These are phyloP conservation scores for Zaprionus davidi DNA, from an alignment of 1,140 invertebrate genomes.

Conservation along the genomic window DNA sequence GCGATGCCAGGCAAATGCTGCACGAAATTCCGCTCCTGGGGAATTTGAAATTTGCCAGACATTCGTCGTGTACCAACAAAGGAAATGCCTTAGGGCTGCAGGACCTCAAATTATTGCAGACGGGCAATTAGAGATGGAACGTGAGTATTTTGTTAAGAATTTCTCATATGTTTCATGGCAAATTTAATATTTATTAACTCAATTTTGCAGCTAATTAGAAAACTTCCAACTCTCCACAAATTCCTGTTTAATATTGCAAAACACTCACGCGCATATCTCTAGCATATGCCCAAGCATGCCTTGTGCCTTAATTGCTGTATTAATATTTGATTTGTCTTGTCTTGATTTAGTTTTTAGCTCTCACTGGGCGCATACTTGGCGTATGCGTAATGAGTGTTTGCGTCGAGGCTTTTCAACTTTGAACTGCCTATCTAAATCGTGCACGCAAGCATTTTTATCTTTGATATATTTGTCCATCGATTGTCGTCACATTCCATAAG, in stretches of 20 bases:
- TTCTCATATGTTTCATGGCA: background rate
- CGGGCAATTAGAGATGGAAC: conserved; percentile 9
- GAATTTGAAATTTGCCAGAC: conserved; percentile 42
- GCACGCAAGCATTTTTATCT: conserved; percentile 25
- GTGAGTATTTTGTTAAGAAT: background rate
- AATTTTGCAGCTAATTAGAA: conserved; percentile 6
- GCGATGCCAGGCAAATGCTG: conserved; percentile 31
- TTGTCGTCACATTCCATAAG: conserved; percentile 3
- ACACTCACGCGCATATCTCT: conserved; percentile 1
- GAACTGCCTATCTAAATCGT: conserved; percentile 9
- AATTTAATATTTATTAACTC: background rate
- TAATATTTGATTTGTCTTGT: conserved; percentile 60
- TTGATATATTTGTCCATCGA: conserved; percentile 31
- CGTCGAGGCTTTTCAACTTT: conserved; percentile 49
- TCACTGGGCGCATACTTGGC: conserved; percentile 12
- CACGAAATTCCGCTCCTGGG: conserved; percentile 29
- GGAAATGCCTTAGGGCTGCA: conserved; percentile 4
- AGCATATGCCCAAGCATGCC: conserved; percentile 3
- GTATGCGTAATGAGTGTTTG: conserved; percentile 28
- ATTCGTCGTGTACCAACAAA: conserved; percentile 18
- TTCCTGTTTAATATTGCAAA: background rate
- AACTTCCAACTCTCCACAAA: background rate
- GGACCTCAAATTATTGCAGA: background rate
- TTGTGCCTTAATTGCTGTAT: conserved; percentile 58
- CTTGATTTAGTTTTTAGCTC: conserved; percentile 36